Evolutionary conservation across 1,140 invertebrate genomes (phyloP).

Genomic region (Microvelia longipes): DNA sequence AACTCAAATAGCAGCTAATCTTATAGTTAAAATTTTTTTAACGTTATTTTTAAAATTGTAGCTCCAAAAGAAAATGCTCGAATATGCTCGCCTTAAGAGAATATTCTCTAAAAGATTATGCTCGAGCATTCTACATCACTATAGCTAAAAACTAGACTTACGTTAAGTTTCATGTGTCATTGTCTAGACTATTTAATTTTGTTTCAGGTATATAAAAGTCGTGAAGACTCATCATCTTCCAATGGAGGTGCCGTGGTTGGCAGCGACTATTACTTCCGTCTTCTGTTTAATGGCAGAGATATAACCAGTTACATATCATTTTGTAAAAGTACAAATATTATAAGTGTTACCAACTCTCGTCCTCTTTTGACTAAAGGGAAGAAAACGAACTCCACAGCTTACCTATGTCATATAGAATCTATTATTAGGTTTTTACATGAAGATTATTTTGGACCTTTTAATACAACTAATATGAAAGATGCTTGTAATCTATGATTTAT

Average conservation of each 20-base stretch:
- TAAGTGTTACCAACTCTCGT: slow-evolving; percentile 22
- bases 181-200: no score
- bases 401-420: slow-evolving; percentile 66
- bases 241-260: slow-evolving; percentile 30
- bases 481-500: slow-evolving; percentile 47
- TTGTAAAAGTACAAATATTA: slow-evolving; percentile 43
- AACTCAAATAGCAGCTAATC: no score
- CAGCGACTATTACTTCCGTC: slow-evolving; percentile 59
- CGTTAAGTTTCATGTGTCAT: no score
- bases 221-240: slow-evolving; percentile 29
- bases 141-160: no score
- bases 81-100: no score
- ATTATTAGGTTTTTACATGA: slow-evolving; percentile 70
- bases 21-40: no score
- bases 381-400: slow-evolving; percentile 31
- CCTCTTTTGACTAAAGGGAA: slow-evolving; percentile 17
- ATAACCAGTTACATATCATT: slow-evolving; percentile 66
- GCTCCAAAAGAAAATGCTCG: no score
- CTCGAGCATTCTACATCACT: no score
- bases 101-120: no score
- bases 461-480: slow-evolving; percentile 71
- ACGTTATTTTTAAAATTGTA: no score
- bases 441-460: slow-evolving; percentile 63
- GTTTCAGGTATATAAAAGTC: slow-evolving; percentile 39
- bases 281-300: slow-evolving; percentile 74